These are phyloP conservation scores for Papio anubis DNA, from an alignment of 2,113 vertebrate genomes.

Conservation along the genomic window DNA sequence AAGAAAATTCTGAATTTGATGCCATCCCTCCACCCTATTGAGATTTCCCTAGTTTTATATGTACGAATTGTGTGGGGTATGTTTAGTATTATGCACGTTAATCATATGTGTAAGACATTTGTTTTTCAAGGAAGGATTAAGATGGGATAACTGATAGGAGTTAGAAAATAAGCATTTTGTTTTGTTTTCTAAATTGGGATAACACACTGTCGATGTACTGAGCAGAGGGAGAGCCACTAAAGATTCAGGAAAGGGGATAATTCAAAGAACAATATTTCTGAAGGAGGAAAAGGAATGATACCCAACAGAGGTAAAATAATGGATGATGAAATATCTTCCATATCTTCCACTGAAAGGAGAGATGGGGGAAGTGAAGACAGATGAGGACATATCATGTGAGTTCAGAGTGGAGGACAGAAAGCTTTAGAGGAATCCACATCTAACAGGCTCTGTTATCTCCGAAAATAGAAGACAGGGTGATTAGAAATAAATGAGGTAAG, in stretches of 20 bases:
- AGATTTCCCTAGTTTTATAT: neutral
- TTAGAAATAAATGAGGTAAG: constrained; percentile 29
- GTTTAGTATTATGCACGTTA: neutral
- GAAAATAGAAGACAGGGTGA: neutral
- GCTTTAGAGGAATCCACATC: neutral
- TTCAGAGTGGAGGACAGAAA: neutral
- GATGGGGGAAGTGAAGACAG: neutral
- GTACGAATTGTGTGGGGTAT: neutral
- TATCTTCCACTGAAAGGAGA: neutral
- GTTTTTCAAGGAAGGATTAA: neutral
- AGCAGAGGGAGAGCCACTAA: neutral
- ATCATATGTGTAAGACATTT: neutral
- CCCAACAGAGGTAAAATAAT: neutral
- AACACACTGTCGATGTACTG: neutral
- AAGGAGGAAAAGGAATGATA: neutral
- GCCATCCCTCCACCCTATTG: neutral
- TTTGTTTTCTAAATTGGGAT: neutral
- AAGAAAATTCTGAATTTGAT: neutral
- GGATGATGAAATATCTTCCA: neutral
- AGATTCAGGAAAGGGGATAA: neutral
- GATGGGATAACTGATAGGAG: neutral
- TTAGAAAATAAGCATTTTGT: neutral
- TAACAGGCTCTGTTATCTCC: neutral
- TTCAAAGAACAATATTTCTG: neutral
- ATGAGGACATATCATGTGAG: neutral